phyloP scores from a whole-genome alignment of 2,797 vertebrate species.

The Percopsis omiscomaycus region DNA sequence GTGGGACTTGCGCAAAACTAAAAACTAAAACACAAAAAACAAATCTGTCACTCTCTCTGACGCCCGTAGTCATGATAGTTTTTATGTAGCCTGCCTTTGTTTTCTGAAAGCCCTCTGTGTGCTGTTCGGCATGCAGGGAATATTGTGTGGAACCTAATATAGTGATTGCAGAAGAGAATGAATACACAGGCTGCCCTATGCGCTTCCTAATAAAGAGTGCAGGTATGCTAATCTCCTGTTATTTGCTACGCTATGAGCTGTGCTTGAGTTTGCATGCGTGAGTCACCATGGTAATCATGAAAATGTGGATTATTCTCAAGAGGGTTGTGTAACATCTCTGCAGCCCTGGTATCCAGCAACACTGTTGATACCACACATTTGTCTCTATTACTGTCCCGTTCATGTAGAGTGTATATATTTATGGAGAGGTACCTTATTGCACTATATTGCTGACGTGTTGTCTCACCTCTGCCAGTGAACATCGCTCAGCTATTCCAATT shows the following conservation, averaged over 20 bases:
- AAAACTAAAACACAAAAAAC: not conserved
- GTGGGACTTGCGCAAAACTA: conserved; percentile 29
- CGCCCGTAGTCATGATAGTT: conserved; percentile 12
- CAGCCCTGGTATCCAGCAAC: conserved; percentile 6
- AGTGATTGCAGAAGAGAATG: conserved; percentile 54
- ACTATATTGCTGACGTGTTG: too few species aligned
- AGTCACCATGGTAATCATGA: conserved; percentile 37
- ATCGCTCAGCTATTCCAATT: conserved; percentile 11
- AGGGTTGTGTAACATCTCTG: conserved; percentile 33
- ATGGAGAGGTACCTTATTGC: not conserved
- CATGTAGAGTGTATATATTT: not conserved
- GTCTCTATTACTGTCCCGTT: not conserved
- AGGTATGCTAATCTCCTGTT: conserved; percentile 59
- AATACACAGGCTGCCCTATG: conserved; percentile 44
- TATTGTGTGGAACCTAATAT: conserved; percentile 51
- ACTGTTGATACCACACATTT: not conserved
- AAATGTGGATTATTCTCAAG: conserved; percentile 37
- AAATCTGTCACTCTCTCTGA: conserved; percentile 33
- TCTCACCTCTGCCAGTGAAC: not conserved
- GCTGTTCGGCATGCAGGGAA: conserved; percentile 39
- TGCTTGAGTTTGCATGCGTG: conserved; percentile 47
- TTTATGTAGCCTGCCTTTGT: conserved; percentile 19
- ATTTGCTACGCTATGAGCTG: conserved; percentile 29
- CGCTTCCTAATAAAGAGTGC: conserved; percentile 51
- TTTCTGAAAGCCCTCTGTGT: conserved; percentile 5